Evolutionary conservation across 1,140 invertebrate species (phyloP).

Genomic region (Oedothorax gibbosus): DNA sequence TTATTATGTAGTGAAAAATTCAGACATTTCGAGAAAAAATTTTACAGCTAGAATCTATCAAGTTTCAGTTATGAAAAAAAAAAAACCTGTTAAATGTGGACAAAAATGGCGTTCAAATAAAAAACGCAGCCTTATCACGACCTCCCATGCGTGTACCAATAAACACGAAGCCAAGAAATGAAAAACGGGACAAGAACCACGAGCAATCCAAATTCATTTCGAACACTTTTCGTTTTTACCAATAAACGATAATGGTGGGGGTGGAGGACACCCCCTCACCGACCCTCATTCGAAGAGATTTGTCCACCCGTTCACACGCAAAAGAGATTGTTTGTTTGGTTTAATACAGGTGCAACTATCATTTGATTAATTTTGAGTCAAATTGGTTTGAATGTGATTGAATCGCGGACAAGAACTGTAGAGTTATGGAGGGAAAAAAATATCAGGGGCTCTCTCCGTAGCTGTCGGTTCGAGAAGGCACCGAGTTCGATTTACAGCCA

Average conservation of each 20-base stretch:
- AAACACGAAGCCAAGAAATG: slow-evolving; percentile 3
- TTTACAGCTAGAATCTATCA: not conserved
- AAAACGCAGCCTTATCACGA: not conserved
- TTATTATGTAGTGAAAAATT: not conserved
- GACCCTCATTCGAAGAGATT: no score
- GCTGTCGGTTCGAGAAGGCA: no score
- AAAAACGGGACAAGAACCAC: not conserved
- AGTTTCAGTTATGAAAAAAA: not conserved
- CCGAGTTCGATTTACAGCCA: no score
- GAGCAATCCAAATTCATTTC: slow-evolving; percentile 35
- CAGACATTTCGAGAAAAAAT: not conserved
- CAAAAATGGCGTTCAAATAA: not conserved
- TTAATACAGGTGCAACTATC: no score
- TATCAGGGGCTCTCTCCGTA: no score
- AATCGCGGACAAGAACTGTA: no score
- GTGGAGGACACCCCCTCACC: not conserved
- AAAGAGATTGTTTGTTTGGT: not conserved
- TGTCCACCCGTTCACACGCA: not conserved
- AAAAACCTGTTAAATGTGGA: not conserved
- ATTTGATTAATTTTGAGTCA: no score
- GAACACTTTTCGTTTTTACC: slow-evolving; percentile 27
- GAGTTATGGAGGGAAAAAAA: no score
- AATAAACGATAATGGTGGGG: slow-evolving; percentile 35
- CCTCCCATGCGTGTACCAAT: slow-evolving; percentile 12
- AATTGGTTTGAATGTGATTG: no score